A percentile compares a stretch with the other conserved stretches of the same genome.
Evolutionary conservation across 2,888 invertebrate genomes (phyloP).

Genomic region (Lepidochrysops patricia): DNA sequence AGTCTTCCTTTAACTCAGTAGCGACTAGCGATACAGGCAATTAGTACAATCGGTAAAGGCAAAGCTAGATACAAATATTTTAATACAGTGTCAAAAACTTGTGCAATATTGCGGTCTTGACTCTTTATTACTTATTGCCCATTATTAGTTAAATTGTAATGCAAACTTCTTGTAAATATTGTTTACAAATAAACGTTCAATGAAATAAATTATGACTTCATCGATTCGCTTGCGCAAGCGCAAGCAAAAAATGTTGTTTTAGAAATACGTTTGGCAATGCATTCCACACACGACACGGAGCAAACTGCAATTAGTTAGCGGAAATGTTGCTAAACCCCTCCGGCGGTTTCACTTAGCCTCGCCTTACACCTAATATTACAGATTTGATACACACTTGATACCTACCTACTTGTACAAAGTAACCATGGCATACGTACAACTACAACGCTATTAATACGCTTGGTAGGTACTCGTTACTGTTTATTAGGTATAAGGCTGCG

Average conservation of each 20-base stretch:
- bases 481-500: too few species aligned
- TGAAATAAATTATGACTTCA: conserved; percentile 38
- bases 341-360: conserved; percentile 23
- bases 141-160: conserved; percentile 8
- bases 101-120: too few species aligned
- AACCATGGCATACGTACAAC: neutral
- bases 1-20: too few species aligned
- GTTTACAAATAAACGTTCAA: neutral
- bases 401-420: neutral
- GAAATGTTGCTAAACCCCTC: conserved; percentile 23
- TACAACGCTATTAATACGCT: neutral
- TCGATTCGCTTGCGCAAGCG: conserved; percentile 37
- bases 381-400: neutral
- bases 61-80: too few species aligned
- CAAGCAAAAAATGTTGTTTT: conserved; percentile 34
- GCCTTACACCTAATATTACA: conserved; percentile 14
- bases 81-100: too few species aligned
- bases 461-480: too few species aligned
- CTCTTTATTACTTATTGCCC: too few species aligned
- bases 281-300: conserved; percentile 20
- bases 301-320: conserved; percentile 22
- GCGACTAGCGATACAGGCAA: too few species aligned
- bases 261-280: conserved; percentile 23
- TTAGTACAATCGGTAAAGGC: too few species aligned
- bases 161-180: neutral